A percentile compares a stretch with the other conserved stretches of the same genome.
Evolutionary conservation across 2,113 vertebrate species (phyloP).

Genomic region (Nicator chloris): DNA sequence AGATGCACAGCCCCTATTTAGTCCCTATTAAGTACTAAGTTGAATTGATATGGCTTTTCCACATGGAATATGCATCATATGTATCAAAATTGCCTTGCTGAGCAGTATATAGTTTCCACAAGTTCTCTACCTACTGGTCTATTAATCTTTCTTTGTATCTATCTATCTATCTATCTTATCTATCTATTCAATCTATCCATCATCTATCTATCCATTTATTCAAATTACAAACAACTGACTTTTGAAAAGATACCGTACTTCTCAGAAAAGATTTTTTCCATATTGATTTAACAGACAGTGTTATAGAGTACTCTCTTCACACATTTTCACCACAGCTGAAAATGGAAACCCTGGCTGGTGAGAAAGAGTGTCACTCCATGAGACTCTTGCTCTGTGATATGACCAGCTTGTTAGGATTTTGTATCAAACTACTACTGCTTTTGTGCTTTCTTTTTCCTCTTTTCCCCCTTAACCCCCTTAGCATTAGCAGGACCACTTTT

Average conservation of each 20-base stretch:
- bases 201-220: not conserved
- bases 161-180: not conserved
- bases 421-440: not conserved
- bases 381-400: not conserved
- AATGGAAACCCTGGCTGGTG: not conserved
- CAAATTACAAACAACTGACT: not conserved
- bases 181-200: too few relatives aligned
- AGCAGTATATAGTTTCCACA: not conserved
- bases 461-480: fast-evolving
- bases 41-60: not conserved
- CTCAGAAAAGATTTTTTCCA: not conserved
- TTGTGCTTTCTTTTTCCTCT: not conserved
- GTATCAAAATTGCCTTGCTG: not conserved
- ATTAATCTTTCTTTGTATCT: not conserved
- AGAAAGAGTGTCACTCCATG: not conserved
- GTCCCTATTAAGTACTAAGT: not conserved
- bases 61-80: not conserved
- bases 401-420: not conserved
- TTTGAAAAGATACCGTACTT: not conserved
- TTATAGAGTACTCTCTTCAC: not conserved
- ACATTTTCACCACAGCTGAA: not conserved
- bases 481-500: not conserved
- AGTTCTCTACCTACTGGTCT: not conserved
- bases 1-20: not conserved
- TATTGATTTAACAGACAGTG: not conserved